Base-by-base conservation (phyloP, 53 echinoderm and acorn worm genomes). In the Echinarachnius parma region DNA sequence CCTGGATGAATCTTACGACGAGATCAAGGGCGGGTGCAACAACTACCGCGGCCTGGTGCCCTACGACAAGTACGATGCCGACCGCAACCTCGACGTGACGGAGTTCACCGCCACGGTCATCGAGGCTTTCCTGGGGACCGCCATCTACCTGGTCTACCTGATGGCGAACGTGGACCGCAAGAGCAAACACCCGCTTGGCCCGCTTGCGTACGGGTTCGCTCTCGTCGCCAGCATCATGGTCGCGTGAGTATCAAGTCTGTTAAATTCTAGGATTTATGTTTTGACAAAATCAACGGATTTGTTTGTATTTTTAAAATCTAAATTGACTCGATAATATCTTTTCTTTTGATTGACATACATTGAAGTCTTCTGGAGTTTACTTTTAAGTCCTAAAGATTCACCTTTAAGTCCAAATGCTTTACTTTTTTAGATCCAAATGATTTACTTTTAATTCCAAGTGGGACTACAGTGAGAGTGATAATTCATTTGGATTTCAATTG, bases 121-220 rank as follows among this genome's bases (percentile, higher is more conserved):
- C 24, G 89, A 89, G 48, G 74, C 82, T 29, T 37, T 85, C 24
- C 56, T 89, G 30, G 80, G 72, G 3, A 60, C 78, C 35, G 59
- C 85, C 63, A 86, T 89, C 66, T 85, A 62, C 61, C 81, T 81
- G 70, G 85, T 81, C n/a, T 89, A 89, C 37, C 60, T 89, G 22
- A 81, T 85, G 59, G 56, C 89, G 18, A 89, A 85, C 46, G 60
- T 89, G 55, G 89, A 89, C 13, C 71, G 78, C 53, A 81, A 86
- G 53, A 76, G 85, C 71, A 81, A 77, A 35, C 52, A 86, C 22
- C 35, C 64, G 3, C 71, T 82, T 32, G 89, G 89, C 26, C 89
- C 89, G 1, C 47, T 89, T 31, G 81, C 89, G 28, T 89, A 89
- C 27, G 85, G 85, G 10, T 89, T 89, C 69, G 77, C 85, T 27